These are phyloP conservation scores for Idaea dimidiata DNA, from an alignment of 2,888 invertebrate species.

Conservation along the genomic window DNA sequence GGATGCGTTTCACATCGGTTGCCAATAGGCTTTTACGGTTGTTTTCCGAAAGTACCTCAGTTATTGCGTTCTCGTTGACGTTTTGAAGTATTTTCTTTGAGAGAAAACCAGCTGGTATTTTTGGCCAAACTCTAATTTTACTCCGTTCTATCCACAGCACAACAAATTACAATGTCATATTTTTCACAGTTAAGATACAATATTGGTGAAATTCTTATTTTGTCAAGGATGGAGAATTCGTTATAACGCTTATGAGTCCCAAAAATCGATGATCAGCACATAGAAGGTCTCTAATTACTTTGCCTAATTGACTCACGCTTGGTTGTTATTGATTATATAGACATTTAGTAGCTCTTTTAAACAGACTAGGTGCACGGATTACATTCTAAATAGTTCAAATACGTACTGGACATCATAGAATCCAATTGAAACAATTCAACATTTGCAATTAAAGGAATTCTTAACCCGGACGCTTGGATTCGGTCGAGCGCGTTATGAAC, in stretches of 20 bases:
- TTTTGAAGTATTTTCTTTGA: conserved; percentile 47
- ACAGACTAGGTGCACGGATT: conserved; percentile 11
- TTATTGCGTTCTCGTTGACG: conserved; percentile 49
- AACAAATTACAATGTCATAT: too few species aligned
- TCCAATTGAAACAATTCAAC: conserved; percentile 7
- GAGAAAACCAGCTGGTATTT: conserved; percentile 31
- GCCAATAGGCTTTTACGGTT: conserved; percentile 39
- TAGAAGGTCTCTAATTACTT: too few species aligned
- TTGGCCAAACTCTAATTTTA: too few species aligned
- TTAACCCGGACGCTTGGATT: conserved; percentile 24
- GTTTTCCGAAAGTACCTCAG: conserved; percentile 41
- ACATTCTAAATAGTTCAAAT: conserved; percentile 11
- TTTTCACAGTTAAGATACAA: too few species aligned
- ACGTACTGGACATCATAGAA: background rate
- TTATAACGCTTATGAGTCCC: too few species aligned
- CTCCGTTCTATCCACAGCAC: too few species aligned
- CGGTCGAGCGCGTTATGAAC: conserved; percentile 41
- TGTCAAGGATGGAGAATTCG: too few species aligned
- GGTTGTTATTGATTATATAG: too few species aligned
- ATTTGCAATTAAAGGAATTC: conserved; percentile 25
- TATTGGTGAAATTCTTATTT: too few species aligned
- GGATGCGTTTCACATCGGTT: conserved; percentile 44
- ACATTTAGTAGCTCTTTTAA: too few species aligned
- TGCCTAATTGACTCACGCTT: too few species aligned
- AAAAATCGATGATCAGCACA: too few species aligned